Base-by-base conservation (phyloP, 2,888 invertebrate genomes). In the Andrena fulva region DNA sequence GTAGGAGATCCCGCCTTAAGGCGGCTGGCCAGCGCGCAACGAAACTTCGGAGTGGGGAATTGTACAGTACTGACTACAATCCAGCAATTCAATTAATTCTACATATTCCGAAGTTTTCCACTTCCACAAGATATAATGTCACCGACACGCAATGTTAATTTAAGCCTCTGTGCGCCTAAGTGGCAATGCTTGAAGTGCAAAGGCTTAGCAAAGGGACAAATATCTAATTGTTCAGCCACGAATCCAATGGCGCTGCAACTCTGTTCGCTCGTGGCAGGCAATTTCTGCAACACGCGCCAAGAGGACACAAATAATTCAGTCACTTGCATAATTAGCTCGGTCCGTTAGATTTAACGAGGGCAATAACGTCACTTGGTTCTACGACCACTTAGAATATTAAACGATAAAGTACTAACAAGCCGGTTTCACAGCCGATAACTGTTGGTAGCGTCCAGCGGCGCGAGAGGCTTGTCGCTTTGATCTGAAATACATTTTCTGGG, bases 391-490 rank as follows among this genome's bases (percentile, higher is more conserved):
- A 79, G 60, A 79, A 81, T 81, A 81, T 80, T 90, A 89, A 90
- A 90, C 91, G 89, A 89, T 90, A 89, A 90, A 90, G 86, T 82
- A 85, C 81, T 69, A 80, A 79, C 85, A 72, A 80, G 75, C 66
- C 35, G 54, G 68, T 75, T 75, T 82, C 64, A 52, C 48, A 35
- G 20, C 75, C 69, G 69, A 76, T 85, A 82, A 63, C 72, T 52
- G 68, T 64, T 74, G 73, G 2, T 76, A 72, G 35, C 71, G 72
- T 71, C 72, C 73, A 35, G 29, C 2, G 70, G 50, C 52, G 56
- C 42, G 72, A 16, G 20, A n/a, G 16, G 27, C 67, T 73, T 67
- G 67, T 54, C 77, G 59, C 63, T 67, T 69, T 64, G 75, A 75
- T 75, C 80, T 72, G 8, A 69, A 68, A 87, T 88, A 83, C 83